phyloP scores from a whole-genome alignment of 2,113 vertebrate genomes.

The Pseudopodoces humilis region DNA sequence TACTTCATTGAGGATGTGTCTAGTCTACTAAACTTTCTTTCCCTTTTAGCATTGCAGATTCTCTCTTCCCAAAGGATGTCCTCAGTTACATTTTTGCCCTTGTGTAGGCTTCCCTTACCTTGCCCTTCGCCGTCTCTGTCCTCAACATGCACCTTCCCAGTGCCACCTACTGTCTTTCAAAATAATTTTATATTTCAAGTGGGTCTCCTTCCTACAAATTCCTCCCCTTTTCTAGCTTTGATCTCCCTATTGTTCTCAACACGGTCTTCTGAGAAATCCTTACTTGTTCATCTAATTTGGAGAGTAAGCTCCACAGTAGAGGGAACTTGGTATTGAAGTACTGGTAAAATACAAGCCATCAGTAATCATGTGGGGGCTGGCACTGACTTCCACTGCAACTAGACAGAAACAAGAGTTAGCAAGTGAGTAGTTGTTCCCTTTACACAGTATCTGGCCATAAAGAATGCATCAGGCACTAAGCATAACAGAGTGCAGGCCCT shows the following conservation, averaged over 20 bases:
- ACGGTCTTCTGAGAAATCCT: not conserved
- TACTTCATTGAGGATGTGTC: not conserved
- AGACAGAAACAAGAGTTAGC: constrained; percentile 51
- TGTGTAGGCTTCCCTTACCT: not conserved
- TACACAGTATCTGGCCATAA: not conserved
- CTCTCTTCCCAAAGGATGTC: not conserved
- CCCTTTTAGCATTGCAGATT: not conserved
- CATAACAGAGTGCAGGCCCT: not conserved
- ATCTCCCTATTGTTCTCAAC: not conserved
- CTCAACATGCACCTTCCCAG: not conserved
- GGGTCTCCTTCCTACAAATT: not conserved
- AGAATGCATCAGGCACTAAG: constrained; percentile 23
- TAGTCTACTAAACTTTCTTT: not conserved
- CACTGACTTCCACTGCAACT: not conserved
- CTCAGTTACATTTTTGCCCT: not conserved
- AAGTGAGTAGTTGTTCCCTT: not conserved
- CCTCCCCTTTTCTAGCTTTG: not conserved
- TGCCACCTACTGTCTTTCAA: not conserved
- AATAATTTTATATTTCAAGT: not conserved
- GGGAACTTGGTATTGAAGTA: not conserved
- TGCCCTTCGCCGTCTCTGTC: not conserved
- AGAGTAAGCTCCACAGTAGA: not conserved
- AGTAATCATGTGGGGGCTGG: not conserved
- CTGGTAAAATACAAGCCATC: not conserved
- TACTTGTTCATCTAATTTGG: not conserved